Percentiles rank a stretch among this genome's conserved stretches.
Evolutionary conservation across 2,888 invertebrate species (phyloP).

Genomic region (Geophilus truncorum): DNA sequence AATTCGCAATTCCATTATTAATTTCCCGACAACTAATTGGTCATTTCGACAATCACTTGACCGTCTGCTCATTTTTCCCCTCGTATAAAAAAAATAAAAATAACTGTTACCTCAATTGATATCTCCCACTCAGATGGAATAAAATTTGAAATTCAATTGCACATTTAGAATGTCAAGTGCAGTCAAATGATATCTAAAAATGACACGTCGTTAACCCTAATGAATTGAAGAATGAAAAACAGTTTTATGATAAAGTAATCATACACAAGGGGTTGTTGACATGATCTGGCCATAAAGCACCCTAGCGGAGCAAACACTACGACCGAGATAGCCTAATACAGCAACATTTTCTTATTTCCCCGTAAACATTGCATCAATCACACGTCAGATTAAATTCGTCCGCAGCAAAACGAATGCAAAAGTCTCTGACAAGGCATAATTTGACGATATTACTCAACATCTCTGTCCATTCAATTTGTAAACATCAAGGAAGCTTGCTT

Average conservation of each 20-base stretch:
- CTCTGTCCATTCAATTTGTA: constrained; percentile 27
- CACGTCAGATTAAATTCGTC: background rate
- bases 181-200: background rate
- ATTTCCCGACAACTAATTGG: background rate
- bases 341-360: background rate
- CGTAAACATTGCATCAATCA: background rate
- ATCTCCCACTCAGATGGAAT: background rate
- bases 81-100: too few species aligned
- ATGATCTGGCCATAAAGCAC: background rate
- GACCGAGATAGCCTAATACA: background rate
- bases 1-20: background rate
- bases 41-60: background rate
- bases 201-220: background rate
- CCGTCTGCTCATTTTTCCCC: background rate
- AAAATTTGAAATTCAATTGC: background rate
- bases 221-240: background rate
- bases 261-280: background rate
- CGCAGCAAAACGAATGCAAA: background rate
- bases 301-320: background rate
- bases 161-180: background rate
- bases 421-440: background rate
- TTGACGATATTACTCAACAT: background rate
- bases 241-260: background rate
- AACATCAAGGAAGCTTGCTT: constrained; percentile 3
- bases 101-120: too few species aligned